Evolutionary conservation across 1,140 invertebrate genomes (phyloP).

Genomic region (Popillia japonica): DNA sequence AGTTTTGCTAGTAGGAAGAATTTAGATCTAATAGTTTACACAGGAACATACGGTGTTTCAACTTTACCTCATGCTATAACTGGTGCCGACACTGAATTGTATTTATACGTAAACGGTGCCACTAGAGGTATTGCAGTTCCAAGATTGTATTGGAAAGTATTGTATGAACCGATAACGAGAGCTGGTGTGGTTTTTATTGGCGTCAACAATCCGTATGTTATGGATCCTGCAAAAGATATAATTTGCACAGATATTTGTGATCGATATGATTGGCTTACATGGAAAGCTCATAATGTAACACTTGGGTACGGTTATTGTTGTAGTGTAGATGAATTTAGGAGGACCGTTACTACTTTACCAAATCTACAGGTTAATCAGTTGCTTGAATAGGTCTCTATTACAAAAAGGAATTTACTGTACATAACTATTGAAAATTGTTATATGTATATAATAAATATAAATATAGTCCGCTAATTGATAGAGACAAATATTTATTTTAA

Average conservation of each 20-base stretch:
- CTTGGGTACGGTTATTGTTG: constrained; percentile 74
- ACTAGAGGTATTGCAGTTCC: constrained; percentile 63
- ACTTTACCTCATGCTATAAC: constrained; percentile 59
- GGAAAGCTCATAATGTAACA: constrained; percentile 63
- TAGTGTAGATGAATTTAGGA: constrained; percentile 67
- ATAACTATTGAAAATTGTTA: too few species aligned
- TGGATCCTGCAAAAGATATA: constrained; percentile 58
- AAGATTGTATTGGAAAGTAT: constrained; percentile 69
- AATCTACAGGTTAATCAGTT: constrained; percentile 54
- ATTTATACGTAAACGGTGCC: constrained; percentile 59
- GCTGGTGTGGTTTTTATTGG: constrained; percentile 68
- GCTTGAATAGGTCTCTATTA: not conserved
- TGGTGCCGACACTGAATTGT: constrained; percentile 59
- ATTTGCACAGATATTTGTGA: constrained; percentile 67
- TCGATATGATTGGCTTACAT: constrained; percentile 64
- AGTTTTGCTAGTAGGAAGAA: not conserved
- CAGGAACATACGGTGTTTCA: constrained; percentile 63
- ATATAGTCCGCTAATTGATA: too few species aligned
- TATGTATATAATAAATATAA: too few species aligned
- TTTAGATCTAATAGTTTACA: constrained; percentile 62
- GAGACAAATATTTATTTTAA: too few species aligned
- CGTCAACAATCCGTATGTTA: constrained; percentile 70
- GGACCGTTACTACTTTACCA: constrained; percentile 63
- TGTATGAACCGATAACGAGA: constrained; percentile 64
- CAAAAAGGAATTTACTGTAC: too few species aligned